Evolutionary conservation across 2,888 invertebrate species (phyloP), one percentile per base, ranked within the genome.

Genomic region (Eulithis prunata): DNA sequence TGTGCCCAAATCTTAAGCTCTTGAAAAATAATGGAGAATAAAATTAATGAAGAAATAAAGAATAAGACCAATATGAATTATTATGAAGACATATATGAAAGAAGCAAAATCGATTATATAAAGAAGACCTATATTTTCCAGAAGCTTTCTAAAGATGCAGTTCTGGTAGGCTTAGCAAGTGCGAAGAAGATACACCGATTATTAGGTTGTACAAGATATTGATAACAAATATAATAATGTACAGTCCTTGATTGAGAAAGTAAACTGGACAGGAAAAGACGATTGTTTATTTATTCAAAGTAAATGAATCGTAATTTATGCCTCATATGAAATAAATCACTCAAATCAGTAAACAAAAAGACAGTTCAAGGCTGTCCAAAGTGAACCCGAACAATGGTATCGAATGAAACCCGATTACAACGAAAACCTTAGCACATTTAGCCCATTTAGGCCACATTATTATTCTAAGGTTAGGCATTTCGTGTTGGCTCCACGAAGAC

Each of bases 391-490:
- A 45, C 56, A 62, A 62, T 32, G 62, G 21, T 43, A 46, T 38
- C 36, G 14, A 36, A 55, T 38, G 13, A 2, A 41, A 14, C 49
- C n/a, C 21, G 21, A 21, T 21, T 21, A 21, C 21, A 21, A 12
- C 54, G 36, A 57, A 57, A 57, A 58, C 51, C 53, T 57, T 51
- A 65, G 38, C 53, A 57, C 52, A 62, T 21, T 57, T 51, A 65
- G 38, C 53, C 53, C 52, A 62, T 21, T 21, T 21, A 47, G 38
- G 38, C 12, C 28, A 14, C 41, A 68, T 65, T 58, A 58, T 55
- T 58, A 58, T 62, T 65, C 62, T 45, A 56, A 62, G 58, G 62
- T 59, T 64, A 68, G 28, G 2, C 46, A 57, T 61, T 61, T 63
- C 62, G 36, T 59, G 52, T 36, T 51, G 52, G 60, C 36, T 59